phyloP scores from a whole-genome alignment of 1,140 invertebrate genomes.

The Cyphomyrmex costatus region DNA sequence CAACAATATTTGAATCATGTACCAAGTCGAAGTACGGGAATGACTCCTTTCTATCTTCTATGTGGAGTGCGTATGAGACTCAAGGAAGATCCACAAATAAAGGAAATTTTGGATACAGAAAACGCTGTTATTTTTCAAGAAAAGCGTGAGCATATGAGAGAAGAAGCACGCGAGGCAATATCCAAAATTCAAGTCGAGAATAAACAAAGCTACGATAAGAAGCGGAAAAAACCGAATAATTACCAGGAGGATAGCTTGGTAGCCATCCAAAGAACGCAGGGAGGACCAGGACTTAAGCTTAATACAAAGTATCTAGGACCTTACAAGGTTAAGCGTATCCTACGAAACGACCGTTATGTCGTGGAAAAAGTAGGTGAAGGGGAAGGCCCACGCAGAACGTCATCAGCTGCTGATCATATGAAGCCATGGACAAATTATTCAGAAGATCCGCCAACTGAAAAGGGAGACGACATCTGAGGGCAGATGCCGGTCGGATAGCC shows the following conservation, averaged over 20 bases:
- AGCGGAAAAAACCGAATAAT: neutral
- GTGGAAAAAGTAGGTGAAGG: no score
- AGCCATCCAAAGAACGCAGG: neutral
- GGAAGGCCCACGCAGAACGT: no score
- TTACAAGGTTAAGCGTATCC: no score
- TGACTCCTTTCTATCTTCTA: neutral
- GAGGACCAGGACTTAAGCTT: neutral
- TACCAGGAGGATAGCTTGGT: neutral
- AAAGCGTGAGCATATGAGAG: neutral
- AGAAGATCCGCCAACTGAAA: no score
- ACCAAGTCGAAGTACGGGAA: neutral
- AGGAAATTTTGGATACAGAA: neutral
- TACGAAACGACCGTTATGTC: no score
- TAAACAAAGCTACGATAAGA: neutral
- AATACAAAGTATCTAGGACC: no score
- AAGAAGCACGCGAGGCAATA: neutral
- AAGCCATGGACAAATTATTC: no score
- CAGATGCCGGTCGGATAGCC: no score
- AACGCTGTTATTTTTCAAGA: neutral
- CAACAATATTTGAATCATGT: constrained; percentile 19
- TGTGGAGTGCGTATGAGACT: neutral
- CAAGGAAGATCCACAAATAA: neutral
- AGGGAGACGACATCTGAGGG: no score
- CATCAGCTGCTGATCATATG: no score
- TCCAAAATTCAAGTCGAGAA: neutral